Evolutionary conservation across 2,113 vertebrate genomes (phyloP), one percentile per base, ranked within the genome.

Genomic region (Stictonetta naevosa): DNA sequence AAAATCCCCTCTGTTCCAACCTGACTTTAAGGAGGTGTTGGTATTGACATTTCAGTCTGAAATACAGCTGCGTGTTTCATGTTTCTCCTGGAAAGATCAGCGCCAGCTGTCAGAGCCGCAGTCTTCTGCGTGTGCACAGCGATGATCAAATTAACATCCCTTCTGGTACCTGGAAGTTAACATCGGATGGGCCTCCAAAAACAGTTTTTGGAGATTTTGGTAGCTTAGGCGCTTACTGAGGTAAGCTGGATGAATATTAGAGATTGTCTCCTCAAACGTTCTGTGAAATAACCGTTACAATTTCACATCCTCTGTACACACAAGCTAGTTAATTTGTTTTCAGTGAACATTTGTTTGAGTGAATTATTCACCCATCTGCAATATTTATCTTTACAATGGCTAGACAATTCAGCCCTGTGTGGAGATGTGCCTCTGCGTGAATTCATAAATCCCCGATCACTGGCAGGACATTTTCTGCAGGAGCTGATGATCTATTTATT

Each of bases 1-100:
- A 13, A 91, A 78, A 60, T 26, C 68, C 63, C 13, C 36, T 76
- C 59, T 63, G 6, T 52, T 95, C 36, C 64, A 62, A 2, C 38
- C 67, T 59, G 76, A 48, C 25, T 48, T 59, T 48, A 67, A 59
- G 48, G 33, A 42, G 58, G 55, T 40, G 44, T 6, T 77, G 69
- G 38, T 36, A 50, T 34, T 89, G 82, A 71, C 31, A 40, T 58
- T 36, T 13, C 69, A 62, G 58, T 16, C n/a, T 88, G 95, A 97
- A 91, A 84, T 84, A 75, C 92, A 67, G 74, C 46, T 3, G 90
- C 42, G 82, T 92, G 94, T 96, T 98, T n/a, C n/a, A n/a, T n/a
- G n/a, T n/a, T 96, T 84, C 93, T 96, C 95, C 95, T 97, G 67
- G 91, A 96, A 98, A 96, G 95, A 94, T 96, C 96, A 92, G 66